Percentiles rank a stretch among this genome's conserved stretches.
Evolutionary conservation across 2,888 invertebrate species (phyloP).

Genomic region (Gibbula magus): DNA sequence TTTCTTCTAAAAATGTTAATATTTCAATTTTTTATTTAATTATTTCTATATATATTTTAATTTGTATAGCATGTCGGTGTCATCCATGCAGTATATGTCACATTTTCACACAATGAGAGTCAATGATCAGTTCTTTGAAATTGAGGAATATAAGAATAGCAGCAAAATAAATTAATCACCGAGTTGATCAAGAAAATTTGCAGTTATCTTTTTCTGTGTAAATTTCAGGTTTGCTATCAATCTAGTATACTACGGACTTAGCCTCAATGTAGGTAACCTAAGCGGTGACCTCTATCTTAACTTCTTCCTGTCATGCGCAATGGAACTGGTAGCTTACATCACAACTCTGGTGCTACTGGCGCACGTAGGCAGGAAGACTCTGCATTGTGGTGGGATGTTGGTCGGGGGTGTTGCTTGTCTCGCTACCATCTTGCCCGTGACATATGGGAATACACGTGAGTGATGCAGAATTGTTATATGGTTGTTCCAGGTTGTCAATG

Average conservation of each 20-base stretch:
- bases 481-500: not conserved
- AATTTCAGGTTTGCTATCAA: slow-evolving; percentile 50
- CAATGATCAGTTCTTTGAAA: too few species aligned
- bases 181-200: too few species aligned
- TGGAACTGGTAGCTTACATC: slow-evolving; percentile 54
- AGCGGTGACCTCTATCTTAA: slow-evolving; percentile 49
- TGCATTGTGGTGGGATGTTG: slow-evolving; percentile 40
- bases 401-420: slow-evolving; percentile 74
- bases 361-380: slow-evolving; percentile 40
- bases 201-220: not conserved
- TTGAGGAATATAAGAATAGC: too few species aligned
- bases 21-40: too few species aligned
- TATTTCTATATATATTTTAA: too few species aligned
- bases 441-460: slow-evolving; percentile 41
- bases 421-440: slow-evolving; percentile 38
- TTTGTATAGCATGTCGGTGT: too few species aligned
- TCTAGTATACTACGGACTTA: slow-evolving; percentile 57
- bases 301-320: slow-evolving; percentile 51
- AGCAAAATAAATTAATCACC: too few species aligned
- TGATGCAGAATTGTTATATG: not conserved
- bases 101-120: too few species aligned
- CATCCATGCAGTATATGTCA: too few species aligned
- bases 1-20: too few species aligned
- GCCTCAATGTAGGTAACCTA: slow-evolving; percentile 52
- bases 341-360: slow-evolving; percentile 42